phyloP scores from a whole-genome alignment of 2,888 invertebrate species.

The Eilema depressum region DNA sequence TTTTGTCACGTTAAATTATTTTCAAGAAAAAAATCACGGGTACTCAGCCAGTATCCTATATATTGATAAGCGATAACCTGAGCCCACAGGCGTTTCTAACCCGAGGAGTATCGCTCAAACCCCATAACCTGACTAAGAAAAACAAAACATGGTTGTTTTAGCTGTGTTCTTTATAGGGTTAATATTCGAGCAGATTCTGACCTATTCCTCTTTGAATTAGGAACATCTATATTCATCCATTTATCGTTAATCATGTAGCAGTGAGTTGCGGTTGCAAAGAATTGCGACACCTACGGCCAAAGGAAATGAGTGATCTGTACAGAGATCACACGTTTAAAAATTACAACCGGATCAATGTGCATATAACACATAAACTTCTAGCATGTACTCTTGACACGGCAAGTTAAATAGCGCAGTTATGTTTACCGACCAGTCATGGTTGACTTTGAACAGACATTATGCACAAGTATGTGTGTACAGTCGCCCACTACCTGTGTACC shows the following conservation, averaged over 20 bases:
- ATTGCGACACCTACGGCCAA: not conserved
- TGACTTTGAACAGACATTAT: constrained; percentile 38
- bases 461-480: constrained; percentile 12
- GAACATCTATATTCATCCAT: not conserved
- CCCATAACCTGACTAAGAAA: not conserved
- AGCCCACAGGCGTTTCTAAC: not conserved
- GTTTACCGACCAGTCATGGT: constrained; percentile 38
- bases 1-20: too few relatives aligned
- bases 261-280: not conserved
- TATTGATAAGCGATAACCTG: not conserved
- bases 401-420: constrained; percentile 48
- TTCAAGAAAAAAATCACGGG: too few relatives aligned
- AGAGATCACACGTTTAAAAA: constrained; percentile 12
- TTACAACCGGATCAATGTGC: constrained; percentile 26
- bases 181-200: not conserved
- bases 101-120: not conserved
- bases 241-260: constrained; percentile 1
- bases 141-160: not conserved
- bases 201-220: not conserved
- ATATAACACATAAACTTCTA: constrained; percentile 42
- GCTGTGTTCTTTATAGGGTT: not conserved
- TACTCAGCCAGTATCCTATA: not conserved
- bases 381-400: constrained; percentile 39
- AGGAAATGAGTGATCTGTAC: constrained; percentile 6
- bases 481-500: not conserved